These are phyloP conservation scores for Ophioderma brevispina DNA, from an alignment of 35 echinoderm and acorn worm genomes.

Conservation along the genomic window DNA sequence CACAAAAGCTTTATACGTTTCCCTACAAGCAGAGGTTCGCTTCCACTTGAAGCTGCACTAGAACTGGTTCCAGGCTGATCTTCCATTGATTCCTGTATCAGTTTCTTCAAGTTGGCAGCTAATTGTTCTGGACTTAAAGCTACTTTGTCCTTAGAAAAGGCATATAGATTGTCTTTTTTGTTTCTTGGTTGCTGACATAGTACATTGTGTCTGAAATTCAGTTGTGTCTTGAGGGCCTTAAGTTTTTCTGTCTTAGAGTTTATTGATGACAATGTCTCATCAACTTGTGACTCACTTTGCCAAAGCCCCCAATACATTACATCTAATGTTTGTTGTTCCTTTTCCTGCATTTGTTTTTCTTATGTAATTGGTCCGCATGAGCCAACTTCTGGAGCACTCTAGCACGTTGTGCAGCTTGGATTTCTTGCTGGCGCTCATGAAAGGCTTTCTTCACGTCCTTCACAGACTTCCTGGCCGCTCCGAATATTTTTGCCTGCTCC, in stretches of 20 bases:
- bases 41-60: neutral
- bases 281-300: neutral
- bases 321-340: neutral
- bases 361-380: constrained; percentile 10
- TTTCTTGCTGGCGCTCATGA: neutral
- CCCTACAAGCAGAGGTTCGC: neutral
- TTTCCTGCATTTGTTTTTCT: neutral
- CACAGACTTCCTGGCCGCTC: neutral
- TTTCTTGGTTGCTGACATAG: neutral
- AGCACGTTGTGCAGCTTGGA: constrained; percentile 21
- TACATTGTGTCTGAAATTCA: neutral
- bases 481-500: constrained; percentile 18
- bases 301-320: constrained; percentile 45
- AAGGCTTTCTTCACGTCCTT: neutral
- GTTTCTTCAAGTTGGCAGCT: neutral
- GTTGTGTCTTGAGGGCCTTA: neutral
- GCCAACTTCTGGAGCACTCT: neutral
- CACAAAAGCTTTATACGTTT: neutral
- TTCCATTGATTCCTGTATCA: neutral
- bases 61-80: neutral
- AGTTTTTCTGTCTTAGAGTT: neutral
- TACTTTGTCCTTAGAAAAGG: neutral
- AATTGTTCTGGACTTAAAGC: neutral
- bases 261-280: neutral
- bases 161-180: neutral